A percentile compares a stretch with the other conserved stretches of the same genome.
Evolutionary conservation across 2,888 invertebrate species (phyloP).

Genomic region (Tipula unca): DNA sequence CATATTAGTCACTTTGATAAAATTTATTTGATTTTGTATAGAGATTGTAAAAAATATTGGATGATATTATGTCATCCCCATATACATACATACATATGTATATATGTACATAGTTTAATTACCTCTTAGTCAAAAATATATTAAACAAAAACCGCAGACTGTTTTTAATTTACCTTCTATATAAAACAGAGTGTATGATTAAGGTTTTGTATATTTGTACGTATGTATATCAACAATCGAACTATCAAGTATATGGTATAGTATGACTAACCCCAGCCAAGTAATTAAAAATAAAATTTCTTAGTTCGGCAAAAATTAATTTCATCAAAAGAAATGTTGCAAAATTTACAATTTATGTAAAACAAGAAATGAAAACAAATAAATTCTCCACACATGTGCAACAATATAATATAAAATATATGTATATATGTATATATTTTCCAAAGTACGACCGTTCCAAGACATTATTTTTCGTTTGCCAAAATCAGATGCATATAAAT

Average conservation of each 20-base stretch:
- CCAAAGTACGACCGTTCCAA: not conserved
- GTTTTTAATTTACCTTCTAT: not conserved
- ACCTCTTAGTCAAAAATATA: not conserved
- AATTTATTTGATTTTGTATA: no score
- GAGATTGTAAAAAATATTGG: not conserved
- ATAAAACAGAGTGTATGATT: not conserved
- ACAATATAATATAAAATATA: not conserved
- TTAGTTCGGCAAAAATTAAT: not conserved
- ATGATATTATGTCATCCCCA: not conserved
- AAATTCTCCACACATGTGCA: not conserved
- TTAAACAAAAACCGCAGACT: not conserved
- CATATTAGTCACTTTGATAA: no score
- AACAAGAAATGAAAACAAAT: not conserved
- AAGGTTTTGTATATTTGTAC: not conserved
- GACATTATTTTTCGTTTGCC: not conserved
- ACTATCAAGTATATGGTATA: no score
- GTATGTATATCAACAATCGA: not conserved
- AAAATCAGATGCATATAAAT: not conserved
- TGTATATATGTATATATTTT: not conserved
- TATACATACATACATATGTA: no score
- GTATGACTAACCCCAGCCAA: not conserved
- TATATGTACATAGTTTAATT: no score
- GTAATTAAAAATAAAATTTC: not conserved
- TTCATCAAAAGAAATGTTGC: constrained; percentile 8
- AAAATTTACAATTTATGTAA: not conserved